Evolutionary conservation across 2,888 invertebrate species (phyloP).

Genomic region (Caenorhabditis zanzibari): DNA sequence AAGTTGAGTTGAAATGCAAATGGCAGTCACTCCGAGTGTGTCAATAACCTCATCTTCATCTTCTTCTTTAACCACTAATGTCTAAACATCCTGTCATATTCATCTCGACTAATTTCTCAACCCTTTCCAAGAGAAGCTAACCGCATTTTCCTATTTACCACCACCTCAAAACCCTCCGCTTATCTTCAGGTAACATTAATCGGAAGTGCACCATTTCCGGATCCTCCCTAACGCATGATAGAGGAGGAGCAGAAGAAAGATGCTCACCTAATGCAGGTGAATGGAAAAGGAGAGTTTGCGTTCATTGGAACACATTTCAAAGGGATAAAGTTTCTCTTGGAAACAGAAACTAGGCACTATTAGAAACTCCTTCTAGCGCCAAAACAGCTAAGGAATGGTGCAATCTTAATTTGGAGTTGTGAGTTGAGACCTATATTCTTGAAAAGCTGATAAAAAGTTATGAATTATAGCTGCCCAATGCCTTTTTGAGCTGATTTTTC

Average conservation of each 20-base stretch:
- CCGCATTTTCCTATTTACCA: constrained; percentile 46
- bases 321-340: background rate
- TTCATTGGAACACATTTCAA: background rate
- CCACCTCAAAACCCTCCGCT: constrained; percentile 18
- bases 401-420: no score
- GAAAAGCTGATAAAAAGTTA: no score
- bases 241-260: background rate
- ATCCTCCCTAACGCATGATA: constrained; percentile 32
- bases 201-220: constrained; percentile 62
- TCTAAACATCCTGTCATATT: constrained; percentile 41
- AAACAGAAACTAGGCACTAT: no score
- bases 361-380: no score
- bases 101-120: constrained; percentile 22
- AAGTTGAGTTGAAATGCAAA: constrained; percentile 29
- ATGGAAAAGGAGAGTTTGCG: background rate
- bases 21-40: constrained; percentile 23
- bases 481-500: no score
- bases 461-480: no score
- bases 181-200: constrained; percentile 55
- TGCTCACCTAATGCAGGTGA: constrained; percentile 24
- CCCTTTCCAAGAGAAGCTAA: constrained; percentile 6
- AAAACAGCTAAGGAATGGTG: no score
- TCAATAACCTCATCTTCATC: constrained; percentile 28
- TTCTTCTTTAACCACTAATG: constrained; percentile 39
- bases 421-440: no score